Conservation (phyloP, 2,888 invertebrate genomes). For the Pyrochroa serraticornis region DNA sequence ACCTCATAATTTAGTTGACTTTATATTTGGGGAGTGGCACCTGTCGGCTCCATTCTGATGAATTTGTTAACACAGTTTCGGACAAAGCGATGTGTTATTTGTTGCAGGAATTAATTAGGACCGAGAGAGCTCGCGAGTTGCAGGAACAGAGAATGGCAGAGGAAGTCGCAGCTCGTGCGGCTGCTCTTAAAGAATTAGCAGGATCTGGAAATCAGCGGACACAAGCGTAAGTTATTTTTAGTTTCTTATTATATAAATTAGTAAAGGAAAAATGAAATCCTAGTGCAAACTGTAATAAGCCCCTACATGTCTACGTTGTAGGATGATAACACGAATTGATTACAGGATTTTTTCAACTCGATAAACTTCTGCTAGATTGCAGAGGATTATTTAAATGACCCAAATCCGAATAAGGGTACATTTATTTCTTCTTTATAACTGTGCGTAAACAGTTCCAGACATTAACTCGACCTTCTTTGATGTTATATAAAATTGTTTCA, state of each 20-base stretch:
- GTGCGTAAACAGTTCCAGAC: conserved; percentile 1
- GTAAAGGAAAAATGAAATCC: conserved; percentile 11
- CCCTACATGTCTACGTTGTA: neutral
- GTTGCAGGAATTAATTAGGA: conserved; percentile 70
- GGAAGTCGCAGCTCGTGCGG: conserved; percentile 70
- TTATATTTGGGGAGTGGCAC: too few species aligned
- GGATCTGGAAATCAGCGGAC: conserved; percentile 43
- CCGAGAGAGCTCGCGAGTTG: conserved; percentile 77
- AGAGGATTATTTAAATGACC: conserved; percentile 10
- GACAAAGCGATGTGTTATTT: conserved; percentile 29
- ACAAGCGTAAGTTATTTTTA: conserved; percentile 44
- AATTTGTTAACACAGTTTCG: conserved; percentile 1
- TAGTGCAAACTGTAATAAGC: conserved; percentile 16
- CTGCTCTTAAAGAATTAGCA: conserved; percentile 66
- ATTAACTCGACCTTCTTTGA: conserved; percentile 1
- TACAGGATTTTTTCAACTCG: conserved; percentile 1
- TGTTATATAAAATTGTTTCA: too few species aligned
- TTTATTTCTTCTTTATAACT: conserved; percentile 7
- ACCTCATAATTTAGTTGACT: too few species aligned
- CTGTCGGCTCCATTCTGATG: neutral
- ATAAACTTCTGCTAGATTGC: conserved; percentile 3
- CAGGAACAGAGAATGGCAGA: conserved; percentile 77
- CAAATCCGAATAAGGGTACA: conserved; percentile 9
- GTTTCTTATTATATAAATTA: conserved; percentile 7
- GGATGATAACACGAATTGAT: conserved; percentile 12